Conservation (phyloP, 2,113 vertebrate species). For the Channa maculata region DNA sequence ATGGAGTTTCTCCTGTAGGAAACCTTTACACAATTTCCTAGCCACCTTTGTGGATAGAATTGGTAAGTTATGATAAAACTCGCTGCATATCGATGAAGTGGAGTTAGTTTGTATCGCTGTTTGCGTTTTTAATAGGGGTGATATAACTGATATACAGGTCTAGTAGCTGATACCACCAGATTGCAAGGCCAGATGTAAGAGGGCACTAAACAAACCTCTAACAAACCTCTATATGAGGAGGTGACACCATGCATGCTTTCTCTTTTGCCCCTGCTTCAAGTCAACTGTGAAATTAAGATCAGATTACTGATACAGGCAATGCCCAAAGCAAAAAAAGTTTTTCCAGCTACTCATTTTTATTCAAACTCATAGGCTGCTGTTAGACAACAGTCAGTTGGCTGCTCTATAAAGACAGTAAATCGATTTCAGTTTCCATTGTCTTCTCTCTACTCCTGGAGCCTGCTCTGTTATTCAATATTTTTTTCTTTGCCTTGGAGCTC, state of each 20-base stretch:
- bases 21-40: slow-evolving; percentile 21
- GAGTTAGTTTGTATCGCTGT: slow-evolving; percentile 39
- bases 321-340: slow-evolving; percentile 58
- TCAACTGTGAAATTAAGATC: slow-evolving; percentile 82
- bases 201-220: slow-evolving; percentile 65
- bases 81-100: slow-evolving; percentile 57
- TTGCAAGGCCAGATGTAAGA: slow-evolving; percentile 78
- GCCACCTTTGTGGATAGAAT: slow-evolving; percentile 2
- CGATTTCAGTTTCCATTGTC: slow-evolving; percentile 69
- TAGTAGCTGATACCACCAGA: slow-evolving; percentile 76
- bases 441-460: slow-evolving; percentile 41
- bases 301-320: slow-evolving; percentile 64
- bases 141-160: slow-evolving; percentile 68
- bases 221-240: slow-evolving; percentile 51
- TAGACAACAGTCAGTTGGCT: slow-evolving; percentile 54
- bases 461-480: slow-evolving; percentile 64
- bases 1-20: too few species aligned
- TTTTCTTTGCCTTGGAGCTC: slow-evolving; percentile 52
- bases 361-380: slow-evolving; percentile 64
- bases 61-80: slow-evolving; percentile 39
- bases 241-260: slow-evolving; percentile 58
- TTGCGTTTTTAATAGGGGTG: slow-evolving; percentile 48
- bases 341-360: slow-evolving; percentile 53
- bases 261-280: slow-evolving; percentile 65
- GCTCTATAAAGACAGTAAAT: slow-evolving; percentile 71